Conservation (phyloP, 2,113 vertebrate genomes). For the Campylomormyrus numenius region DNA sequence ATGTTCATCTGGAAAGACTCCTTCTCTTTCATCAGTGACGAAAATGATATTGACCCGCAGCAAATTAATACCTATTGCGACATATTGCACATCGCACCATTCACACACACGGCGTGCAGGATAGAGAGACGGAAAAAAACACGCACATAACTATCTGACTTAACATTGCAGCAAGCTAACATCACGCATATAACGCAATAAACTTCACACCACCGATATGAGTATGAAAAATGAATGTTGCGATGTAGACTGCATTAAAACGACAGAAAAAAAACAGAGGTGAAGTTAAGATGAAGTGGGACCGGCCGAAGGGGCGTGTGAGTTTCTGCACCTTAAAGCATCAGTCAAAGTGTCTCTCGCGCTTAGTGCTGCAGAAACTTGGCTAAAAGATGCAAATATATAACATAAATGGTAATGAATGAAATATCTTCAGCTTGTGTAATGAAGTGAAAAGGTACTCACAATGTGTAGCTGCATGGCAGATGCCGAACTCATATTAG, state of each 20-base stretch:
- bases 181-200: neutral
- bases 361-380: neutral
- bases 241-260: neutral
- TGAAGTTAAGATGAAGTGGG: neutral
- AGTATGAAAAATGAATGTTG: neutral
- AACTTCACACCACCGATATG: neutral
- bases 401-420: neutral
- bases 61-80: neutral
- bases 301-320: neutral
- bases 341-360: neutral
- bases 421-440: neutral
- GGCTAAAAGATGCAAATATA: neutral
- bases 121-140: neutral
- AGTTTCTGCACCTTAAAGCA: neutral
- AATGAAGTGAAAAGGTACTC: constrained; percentile 37
- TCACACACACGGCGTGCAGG: neutral
- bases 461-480: constrained; percentile 64
- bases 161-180: neutral
- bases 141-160: neutral
- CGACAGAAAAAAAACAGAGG: neutral
- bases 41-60: neutral
- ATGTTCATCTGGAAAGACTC: neutral
- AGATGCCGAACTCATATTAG: constrained; percentile 46
- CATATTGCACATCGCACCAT: neutral
- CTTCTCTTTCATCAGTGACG: neutral